phyloP scores from a whole-genome alignment of 2,113 vertebrate species.

The Scatophagus argus region DNA sequence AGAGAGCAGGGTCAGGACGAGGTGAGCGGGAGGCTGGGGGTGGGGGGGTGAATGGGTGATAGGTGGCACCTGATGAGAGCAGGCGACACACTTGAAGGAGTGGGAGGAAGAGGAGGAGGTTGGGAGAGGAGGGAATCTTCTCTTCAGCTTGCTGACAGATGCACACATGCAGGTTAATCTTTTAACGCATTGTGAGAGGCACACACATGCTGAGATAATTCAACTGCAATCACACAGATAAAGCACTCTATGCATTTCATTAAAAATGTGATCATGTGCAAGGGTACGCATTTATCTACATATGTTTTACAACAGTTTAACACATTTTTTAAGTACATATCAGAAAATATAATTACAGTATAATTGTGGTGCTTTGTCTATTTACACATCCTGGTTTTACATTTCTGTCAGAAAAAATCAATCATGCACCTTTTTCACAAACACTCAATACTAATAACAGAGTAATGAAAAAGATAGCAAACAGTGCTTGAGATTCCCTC shows the following conservation, averaged over 20 bases:
- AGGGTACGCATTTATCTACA: not conserved
- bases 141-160: constrained; percentile 26
- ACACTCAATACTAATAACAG: not conserved
- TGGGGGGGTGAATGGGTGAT: constrained; percentile 14
- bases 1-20: constrained; percentile 5
- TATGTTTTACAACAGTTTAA: not conserved
- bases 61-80: constrained; percentile 22
- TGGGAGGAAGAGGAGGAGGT: not conserved
- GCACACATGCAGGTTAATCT: constrained; percentile 15
- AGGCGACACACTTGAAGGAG: constrained; percentile 7
- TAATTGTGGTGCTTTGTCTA: no score
- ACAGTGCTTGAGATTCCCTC: constrained; percentile 11
- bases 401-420: not conserved
- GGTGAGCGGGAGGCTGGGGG: constrained; percentile 1
- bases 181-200: constrained; percentile 15
- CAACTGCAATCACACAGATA: not conserved
- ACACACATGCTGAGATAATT: constrained; percentile 9
- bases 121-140: constrained; percentile 4
- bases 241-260: not conserved
- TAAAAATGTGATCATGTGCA: not conserved
- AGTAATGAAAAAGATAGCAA: constrained; percentile 24
- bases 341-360: no score
- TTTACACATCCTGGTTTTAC: not conserved
- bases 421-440: not conserved
- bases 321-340: no score